Evolutionary conservation across 2,888 invertebrate species (phyloP).

Genomic region (Plagiodera versicolora): DNA sequence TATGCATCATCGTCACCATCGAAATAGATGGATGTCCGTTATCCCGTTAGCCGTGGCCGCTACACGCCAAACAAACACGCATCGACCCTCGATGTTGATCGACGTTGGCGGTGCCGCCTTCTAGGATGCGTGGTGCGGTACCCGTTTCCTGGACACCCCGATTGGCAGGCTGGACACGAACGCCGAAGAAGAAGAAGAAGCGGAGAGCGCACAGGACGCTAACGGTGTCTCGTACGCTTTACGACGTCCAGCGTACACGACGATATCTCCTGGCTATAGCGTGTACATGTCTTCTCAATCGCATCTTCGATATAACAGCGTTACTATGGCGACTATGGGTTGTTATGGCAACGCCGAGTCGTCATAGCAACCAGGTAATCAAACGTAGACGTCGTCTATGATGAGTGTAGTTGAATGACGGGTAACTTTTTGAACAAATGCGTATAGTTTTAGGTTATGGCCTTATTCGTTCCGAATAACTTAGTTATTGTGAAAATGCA

Average conservation of each 20-base stretch:
- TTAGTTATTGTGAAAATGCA: neutral
- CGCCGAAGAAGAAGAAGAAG: constrained; percentile 11
- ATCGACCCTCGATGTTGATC: neutral
- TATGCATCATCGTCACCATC: too few relatives aligned
- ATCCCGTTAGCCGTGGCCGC: neutral
- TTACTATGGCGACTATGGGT: too few relatives aligned
- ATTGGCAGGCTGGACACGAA: constrained; percentile 25
- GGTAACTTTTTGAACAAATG: too few relatives aligned
- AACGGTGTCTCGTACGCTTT: constrained; percentile 37
- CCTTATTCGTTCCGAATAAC: too few relatives aligned
- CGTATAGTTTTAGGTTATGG: too few relatives aligned
- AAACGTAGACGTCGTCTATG: too few relatives aligned
- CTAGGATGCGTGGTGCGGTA: constrained; percentile 9
- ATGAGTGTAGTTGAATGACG: too few relatives aligned
- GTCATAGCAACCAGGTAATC: too few relatives aligned
- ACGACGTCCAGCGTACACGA: constrained; percentile 10
- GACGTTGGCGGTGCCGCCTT: neutral
- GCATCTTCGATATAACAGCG: too few relatives aligned
- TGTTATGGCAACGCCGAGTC: too few relatives aligned
- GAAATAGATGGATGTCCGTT: neutral
- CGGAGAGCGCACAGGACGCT: constrained; percentile 38
- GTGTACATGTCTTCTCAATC: too few relatives aligned
- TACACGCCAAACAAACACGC: neutral
- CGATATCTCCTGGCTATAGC: too few relatives aligned
- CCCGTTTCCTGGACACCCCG: constrained; percentile 18